Percentiles rank a stretch among this genome's conserved stretches.
Evolutionary conservation across 2,797 vertebrate genomes (phyloP).

Genomic region (Enteromius fasciolatus): DNA sequence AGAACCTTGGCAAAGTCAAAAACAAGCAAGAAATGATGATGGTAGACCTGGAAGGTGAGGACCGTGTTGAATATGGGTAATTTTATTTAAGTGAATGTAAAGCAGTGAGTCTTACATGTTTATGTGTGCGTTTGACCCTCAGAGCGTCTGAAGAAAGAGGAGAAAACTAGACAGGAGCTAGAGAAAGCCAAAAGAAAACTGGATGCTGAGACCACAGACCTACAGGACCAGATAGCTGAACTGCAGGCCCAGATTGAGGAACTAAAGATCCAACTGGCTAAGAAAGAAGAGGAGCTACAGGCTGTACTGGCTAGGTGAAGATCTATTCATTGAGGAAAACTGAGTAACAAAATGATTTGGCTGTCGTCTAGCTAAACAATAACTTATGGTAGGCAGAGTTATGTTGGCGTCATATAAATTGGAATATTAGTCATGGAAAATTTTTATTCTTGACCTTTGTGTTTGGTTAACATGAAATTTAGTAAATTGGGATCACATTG

Average conservation of each 20-base stretch:
- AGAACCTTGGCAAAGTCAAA: slow-evolving; percentile 94
- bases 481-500: background rate
- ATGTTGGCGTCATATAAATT: slow-evolving; percentile 1
- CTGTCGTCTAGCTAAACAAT: background rate
- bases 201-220: slow-evolving; percentile 92
- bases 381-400: background rate
- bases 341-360: background rate
- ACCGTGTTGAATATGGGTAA: background rate
- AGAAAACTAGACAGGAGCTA: slow-evolving; percentile 94
- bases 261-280: slow-evolving; percentile 90
- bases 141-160: slow-evolving; percentile 97
- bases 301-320: slow-evolving; percentile 78
- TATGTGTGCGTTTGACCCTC: slow-evolving; percentile 40
- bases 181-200: slow-evolving; percentile 97
- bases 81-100: background rate
- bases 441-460: slow-evolving; percentile 3
- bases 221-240: slow-evolving; percentile 97
- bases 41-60: slow-evolving; percentile 92
- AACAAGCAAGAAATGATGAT: slow-evolving; percentile 99
- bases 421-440: background rate
- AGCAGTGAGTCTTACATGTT: background rate
- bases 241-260: slow-evolving; percentile 95
- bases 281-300: slow-evolving; percentile 97
- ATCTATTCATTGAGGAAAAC: background rate
- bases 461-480: background rate